A percentile compares a stretch with the other conserved stretches of the same genome.
Conservation (phyloP, 2,888 invertebrate species). For the Thysanoteuthis rhombus region DNA sequence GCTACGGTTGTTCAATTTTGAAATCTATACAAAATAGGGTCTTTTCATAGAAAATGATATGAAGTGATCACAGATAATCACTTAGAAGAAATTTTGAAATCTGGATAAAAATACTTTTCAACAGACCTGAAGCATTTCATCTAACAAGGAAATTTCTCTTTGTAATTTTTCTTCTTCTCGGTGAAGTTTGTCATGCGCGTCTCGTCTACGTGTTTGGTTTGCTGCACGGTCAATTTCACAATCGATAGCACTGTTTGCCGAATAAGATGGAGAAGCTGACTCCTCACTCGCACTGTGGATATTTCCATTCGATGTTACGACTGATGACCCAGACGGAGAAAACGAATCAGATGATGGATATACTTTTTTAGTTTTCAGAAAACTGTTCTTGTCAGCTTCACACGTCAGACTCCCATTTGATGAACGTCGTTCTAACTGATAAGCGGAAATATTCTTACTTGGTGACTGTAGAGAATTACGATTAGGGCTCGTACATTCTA, state of each 20-base stretch:
- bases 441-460: neutral
- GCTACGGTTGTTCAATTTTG: too few species aligned
- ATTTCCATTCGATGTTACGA: neutral
- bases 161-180: constrained; percentile 54
- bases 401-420: neutral
- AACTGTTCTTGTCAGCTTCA: neutral
- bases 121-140: constrained; percentile 57
- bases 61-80: too few species aligned
- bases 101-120: too few species aligned
- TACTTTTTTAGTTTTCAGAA: neutral
- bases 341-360: neutral
- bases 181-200: constrained; percentile 50
- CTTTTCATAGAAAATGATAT: too few species aligned
- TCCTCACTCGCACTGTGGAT: constrained; percentile 33
- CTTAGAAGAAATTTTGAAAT: too few species aligned
- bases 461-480: constrained; percentile 19
- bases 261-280: constrained; percentile 25
- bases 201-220: constrained; percentile 41
- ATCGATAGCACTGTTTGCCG: constrained; percentile 46
- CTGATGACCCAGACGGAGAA: neutral
- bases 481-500: constrained; percentile 37
- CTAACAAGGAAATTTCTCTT: constrained; percentile 56
- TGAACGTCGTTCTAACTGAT: neutral
- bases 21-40: too few species aligned
- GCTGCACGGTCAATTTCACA: constrained; percentile 43